These are phyloP conservation scores for Sylvietta virens DNA, from an alignment of 2,113 vertebrate genomes.

Conservation along the genomic window DNA sequence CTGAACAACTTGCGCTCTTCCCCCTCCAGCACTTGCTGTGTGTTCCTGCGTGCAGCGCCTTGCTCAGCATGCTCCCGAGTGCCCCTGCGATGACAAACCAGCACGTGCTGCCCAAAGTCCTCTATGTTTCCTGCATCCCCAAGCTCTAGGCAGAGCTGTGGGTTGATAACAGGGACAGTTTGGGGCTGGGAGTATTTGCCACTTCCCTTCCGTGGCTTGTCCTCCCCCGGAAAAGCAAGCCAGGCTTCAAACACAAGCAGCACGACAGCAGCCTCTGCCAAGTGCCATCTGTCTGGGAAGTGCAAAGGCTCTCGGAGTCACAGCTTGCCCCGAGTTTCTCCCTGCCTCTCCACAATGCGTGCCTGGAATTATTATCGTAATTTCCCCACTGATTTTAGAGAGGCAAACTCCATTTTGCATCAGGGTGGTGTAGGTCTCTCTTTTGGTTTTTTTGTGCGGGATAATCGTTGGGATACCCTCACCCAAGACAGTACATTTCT, in stretches of 20 bases:
- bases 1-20: neutral
- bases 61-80: neutral
- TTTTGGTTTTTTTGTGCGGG: neutral
- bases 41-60: fast-evolving
- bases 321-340: neutral
- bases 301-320: neutral
- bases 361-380: neutral
- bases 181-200: fast-evolving
- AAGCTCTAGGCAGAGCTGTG: neutral
- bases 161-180: neutral
- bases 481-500: neutral
- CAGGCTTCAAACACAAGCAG: fast-evolving
- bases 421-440: neutral
- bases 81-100: neutral
- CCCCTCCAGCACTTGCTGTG: neutral
- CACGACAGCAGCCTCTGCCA: neutral
- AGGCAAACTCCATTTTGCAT: neutral
- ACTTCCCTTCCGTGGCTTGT: fast-evolving
- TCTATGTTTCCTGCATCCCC: neutral
- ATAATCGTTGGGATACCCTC: fast-evolving
- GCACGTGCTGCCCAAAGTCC: neutral
- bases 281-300: neutral
- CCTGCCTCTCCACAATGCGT: fast-evolving
- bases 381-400: neutral
- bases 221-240: neutral